Evolutionary conservation across 2,888 invertebrate species (phyloP), one percentile per base, ranked within the genome.

Genomic region (Lasioglossum pauxillum): DNA sequence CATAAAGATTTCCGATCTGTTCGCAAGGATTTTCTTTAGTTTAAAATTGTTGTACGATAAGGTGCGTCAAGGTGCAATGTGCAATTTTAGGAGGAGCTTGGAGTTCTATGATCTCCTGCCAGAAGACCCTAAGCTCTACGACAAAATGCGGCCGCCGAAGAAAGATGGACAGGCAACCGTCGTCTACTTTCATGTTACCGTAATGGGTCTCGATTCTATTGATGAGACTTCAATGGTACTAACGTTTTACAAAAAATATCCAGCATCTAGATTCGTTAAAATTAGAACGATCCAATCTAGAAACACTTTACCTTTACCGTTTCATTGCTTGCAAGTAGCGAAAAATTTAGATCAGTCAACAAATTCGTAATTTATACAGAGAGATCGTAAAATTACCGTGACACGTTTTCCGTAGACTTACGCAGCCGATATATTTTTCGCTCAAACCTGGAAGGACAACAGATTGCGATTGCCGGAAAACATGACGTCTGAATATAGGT

Each of bases 171-270:
- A 98, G 93, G 98, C 98, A 0, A 98, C 98, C 1, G 97, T 97
- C 12, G 98, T 99, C 49, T 97, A 97, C 95, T 98, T 98, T 95
- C 98, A 98, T 94, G 98, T 98, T 57, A 98, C 98, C 0, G 98
- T 98, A 64, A 98, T 99, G 98, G 99, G 99, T 0, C 96, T 99
- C 88, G 99, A 99, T 95, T 99, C 99, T 64, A 99, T 99, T 88
- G 99, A 99, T 94, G 99, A 99, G 95, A 98, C 98, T 92, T 98
- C 98, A 7, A 99, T 99, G 99, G 98, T 98, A 95, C 19, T 31
- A 38, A 12, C 14, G 8, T 67, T n/a, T 31, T 49, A 27, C 10
- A 64, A 8, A 41, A 41, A 23, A 31, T 19, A 27, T 14, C 31
- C 23, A 14, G 16, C 53, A 23, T 53, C 3, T 23, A 53, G 53